Base-by-base conservation (phyloP, 2,888 invertebrate species). In the Polydrusus cervinus region DNA sequence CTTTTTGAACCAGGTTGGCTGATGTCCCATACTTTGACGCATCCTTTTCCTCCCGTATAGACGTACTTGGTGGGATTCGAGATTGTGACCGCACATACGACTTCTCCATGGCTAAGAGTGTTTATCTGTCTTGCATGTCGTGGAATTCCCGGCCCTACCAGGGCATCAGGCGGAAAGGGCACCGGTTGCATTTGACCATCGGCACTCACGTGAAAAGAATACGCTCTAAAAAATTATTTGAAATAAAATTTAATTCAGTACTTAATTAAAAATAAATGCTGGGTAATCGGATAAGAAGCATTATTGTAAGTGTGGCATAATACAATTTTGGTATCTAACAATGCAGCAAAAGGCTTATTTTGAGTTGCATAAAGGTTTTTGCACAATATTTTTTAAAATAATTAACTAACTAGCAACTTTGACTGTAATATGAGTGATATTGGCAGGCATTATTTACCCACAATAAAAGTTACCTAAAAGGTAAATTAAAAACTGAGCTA, bases 1-100 rank as follows among this genome's bases (percentile, higher is more conserved):
- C 90, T 92, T 85, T 94, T 94, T 81, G 91, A 92, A 64, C 91
- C 92, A 34, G 94, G 93, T 85, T 94, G 92, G 83, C 92, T 91
- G 82, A 93, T 93, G 83, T 93, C 93, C 93, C 93, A 93, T 53
- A 97, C 95, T 88, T 97, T 97, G 53, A 97, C 96, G 87, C 96
- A 96, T 73, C 97, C 97, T 88, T 98, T 98, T 78, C 98, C 98
- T 30, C 98, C 99, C 0, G 99, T 99, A 88, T 98, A 99, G n/a
- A 98, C 97, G 87, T 96, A 95, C 81, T 96, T 91, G 78, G 95
- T 94, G 75, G 94, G 93, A 85, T 92, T 90, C 73, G 96, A 95
- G 85, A 99, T 93, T 64, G 98, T 98, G 62, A 99, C 98, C 0
- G 98, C 98, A 87, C 98, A 98, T 43, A 98, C 98, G 53, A 98